Conservation (phyloP, 2,888 invertebrate species). For the Synanthedon vespiformis region DNA sequence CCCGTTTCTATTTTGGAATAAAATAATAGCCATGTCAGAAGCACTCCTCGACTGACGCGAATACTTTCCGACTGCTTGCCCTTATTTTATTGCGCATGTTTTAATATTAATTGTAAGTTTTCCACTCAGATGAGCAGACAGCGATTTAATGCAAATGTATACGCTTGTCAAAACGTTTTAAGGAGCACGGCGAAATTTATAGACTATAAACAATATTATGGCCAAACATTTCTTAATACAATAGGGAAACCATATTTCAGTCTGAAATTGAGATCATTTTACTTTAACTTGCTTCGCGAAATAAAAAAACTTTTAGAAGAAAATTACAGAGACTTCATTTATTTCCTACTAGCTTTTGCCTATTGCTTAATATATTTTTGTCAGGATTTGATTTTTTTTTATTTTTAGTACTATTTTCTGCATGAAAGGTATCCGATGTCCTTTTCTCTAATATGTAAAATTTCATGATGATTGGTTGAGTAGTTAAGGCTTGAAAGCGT, state of each 20-base stretch:
- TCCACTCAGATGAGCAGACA: slow-evolving; percentile 35
- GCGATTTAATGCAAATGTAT: slow-evolving; percentile 42
- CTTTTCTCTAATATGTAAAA: no score
- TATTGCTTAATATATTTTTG: no score
- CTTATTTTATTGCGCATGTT: slow-evolving; percentile 65
- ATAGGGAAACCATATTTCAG: background rate
- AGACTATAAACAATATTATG: slow-evolving; percentile 14
- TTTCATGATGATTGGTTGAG: no score
- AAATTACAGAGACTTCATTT: no score
- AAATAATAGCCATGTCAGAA: slow-evolving; percentile 63
- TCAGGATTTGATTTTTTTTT: no score
- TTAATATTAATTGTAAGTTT: slow-evolving; percentile 68
- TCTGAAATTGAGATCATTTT: background rate
- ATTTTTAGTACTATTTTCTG: no score
- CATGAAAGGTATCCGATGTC: no score
- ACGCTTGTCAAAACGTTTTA: slow-evolving; percentile 46
- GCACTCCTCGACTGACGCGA: slow-evolving; percentile 49
- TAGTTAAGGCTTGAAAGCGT: no score
- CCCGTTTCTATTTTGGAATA: slow-evolving; percentile 16
- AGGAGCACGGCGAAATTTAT: slow-evolving; percentile 23
- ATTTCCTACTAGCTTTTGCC: no score
- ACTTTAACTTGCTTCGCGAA: background rate
- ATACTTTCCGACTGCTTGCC: slow-evolving; percentile 60
- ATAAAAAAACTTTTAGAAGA: no score
- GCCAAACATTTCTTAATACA: slow-evolving; percentile 1